Base-by-base conservation (phyloP, 2,113 vertebrate genomes). In the Sander vitreus region DNA sequence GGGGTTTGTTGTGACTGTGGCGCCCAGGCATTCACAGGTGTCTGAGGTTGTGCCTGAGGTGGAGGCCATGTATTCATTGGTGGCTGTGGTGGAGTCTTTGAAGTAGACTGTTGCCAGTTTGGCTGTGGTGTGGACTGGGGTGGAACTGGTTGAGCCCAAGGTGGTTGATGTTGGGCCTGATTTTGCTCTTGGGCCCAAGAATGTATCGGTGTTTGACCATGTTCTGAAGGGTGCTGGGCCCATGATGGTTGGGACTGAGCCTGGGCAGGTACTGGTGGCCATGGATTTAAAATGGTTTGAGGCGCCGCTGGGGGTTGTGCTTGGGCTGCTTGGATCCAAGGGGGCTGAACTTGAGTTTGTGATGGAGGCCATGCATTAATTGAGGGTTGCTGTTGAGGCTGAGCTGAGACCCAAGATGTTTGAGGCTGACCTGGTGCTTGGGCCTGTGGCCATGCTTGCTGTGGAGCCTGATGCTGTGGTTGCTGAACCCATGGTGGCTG, bases 131-230 rank as follows among this genome's bases (percentile, higher is more conserved):
- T 73, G 21, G 86, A 54, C 73, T 93, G 92, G 13, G 83, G 54
- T 83, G 89, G 88, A 85, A 75, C 59, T 58, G 90, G 50, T 78
- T 94, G 92, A 87, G 66, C 69, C 95, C 94, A 95, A 53, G 86
- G 57, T 69, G 87, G 60, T 48, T 93, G 93, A 71, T 85, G 73
- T 57, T 88, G 94, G 39, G 73, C 72, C 81, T 89, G 94, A 81
- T 85, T 90, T 81, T 93, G 93, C 53, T 92, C 91, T 79, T 89
- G 84, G 53, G 78, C 47, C 94, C 94, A 95, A 72, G 94, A 76
- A 81, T 78, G 89, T 16, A 92, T 70, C 1, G 85, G 71, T 1
- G 74, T 78, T 54, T 93, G 93, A 66, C 81, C 63, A 43, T 84
- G 88, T 76, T 91, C 91, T 69, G 85, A 67, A 60, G 90, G 84